Conservation (phyloP, 2,113 vertebrate genomes). For the Salvator merianae region DNA sequence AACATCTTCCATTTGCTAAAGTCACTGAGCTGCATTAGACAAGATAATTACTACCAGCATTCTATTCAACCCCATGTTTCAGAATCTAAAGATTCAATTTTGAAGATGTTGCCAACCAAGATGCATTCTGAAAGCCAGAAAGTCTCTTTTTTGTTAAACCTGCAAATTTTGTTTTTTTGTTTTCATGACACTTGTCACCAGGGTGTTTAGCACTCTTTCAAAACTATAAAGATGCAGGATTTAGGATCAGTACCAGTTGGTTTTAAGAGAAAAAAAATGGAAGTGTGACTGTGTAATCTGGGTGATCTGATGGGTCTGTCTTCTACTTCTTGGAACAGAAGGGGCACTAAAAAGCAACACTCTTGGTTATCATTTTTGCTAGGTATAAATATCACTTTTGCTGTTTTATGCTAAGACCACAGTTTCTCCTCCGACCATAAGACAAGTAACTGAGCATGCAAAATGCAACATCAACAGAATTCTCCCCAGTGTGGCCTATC, state of each 20-base stretch:
- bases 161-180: not conserved
- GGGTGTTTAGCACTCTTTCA: not conserved
- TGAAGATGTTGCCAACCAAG: not conserved
- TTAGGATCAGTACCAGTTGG: too few relatives aligned
- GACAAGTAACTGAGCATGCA: not conserved
- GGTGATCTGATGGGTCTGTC: not conserved
- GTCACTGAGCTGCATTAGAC: not conserved
- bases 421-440: not conserved
- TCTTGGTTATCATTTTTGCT: not conserved
- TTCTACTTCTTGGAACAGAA: not conserved
- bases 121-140: not conserved
- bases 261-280: not conserved
- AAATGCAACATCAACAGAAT: not conserved
- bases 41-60: conserved; percentile 9
- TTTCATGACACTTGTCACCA: not conserved
- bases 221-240: not conserved
- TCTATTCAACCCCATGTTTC: not conserved
- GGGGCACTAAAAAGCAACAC: not conserved
- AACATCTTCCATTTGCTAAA: not conserved
- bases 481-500: too few relatives aligned
- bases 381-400: not conserved
- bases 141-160: not conserved
- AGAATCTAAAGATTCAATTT: not conserved
- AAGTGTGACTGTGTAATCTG: not conserved
- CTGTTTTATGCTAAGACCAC: not conserved